A percentile compares a stretch with the other conserved stretches of the same genome.
phyloP scores from a whole-genome alignment of 2,797 vertebrate genomes.

The Gila robusta region DNA sequence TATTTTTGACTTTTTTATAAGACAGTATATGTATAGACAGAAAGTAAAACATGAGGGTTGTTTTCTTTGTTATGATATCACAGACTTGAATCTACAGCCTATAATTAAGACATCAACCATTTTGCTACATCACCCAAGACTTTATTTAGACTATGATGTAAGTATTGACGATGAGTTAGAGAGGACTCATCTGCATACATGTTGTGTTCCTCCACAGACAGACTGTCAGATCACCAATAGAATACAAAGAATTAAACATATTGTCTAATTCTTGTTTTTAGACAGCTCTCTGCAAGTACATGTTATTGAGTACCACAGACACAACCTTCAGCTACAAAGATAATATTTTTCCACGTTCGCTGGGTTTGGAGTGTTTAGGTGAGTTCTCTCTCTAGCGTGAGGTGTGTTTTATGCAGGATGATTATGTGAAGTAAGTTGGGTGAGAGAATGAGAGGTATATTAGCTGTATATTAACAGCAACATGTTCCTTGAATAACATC shows the following conservation, averaged over 20 bases:
- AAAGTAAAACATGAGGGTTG: too few species aligned
- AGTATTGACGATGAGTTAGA: background rate
- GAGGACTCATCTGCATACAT: background rate
- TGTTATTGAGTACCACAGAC: conserved; percentile 13
- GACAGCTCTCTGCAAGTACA: background rate
- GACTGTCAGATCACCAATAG: background rate
- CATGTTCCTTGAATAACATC: too few species aligned
- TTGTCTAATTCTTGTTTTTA: background rate
- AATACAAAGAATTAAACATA: background rate
- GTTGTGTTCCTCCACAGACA: background rate
- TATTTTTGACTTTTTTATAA: too few species aligned
- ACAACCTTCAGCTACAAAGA: background rate
- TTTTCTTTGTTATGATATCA: too few species aligned
- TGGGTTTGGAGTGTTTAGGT: background rate
- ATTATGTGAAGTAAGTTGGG: background rate
- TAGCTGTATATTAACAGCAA: background rate
- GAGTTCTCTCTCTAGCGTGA: background rate
- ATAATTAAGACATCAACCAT: background rate
- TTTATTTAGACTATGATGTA: background rate
- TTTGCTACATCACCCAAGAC: background rate
- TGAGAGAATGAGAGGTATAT: background rate
- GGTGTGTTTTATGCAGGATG: background rate
- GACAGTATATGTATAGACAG: too few species aligned
- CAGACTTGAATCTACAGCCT: background rate
- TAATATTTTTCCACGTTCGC: background rate